Evolutionary conservation across 2,888 invertebrate species (phyloP), one percentile per base, ranked within the genome.

Genomic region (Neoaliturus tenellus): DNA sequence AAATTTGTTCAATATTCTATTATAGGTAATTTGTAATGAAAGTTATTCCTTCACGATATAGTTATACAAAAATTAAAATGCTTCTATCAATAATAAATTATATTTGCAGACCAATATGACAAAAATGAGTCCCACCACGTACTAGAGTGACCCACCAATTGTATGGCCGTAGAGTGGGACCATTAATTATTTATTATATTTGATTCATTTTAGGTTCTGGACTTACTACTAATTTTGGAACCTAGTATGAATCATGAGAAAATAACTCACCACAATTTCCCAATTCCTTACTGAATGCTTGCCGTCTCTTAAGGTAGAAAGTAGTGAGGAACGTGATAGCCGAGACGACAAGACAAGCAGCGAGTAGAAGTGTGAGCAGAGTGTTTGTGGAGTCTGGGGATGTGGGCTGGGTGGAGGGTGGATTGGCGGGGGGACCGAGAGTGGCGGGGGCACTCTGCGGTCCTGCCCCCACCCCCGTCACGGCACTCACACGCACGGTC

Each of bases 401-500:
- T 89, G 87, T 85, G 28, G 86, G 82, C 55, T 81, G 75, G 48
- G 85, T 55, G 44, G 80, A 51, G 28, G 85, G 82, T 28, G 78
- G 55, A 14, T 33, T 28, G 14, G 80, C n/a, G 31, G 35, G 33
- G 39, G 67, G 33, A 6, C 95, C 93, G 83, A 96, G 92, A 85
- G 94, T 93, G 75, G 96, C 95, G 3, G 96, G 95, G 85, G 87
- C 84, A 81, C 97, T 97, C 89, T 95, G 98, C 0, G 97, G 98
- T 8, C 99, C 99, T 81, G 95, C 93, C 0, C 99, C 99, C 2
- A 95, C 94, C 85, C 94, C 93, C 0, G 98, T 99, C 88, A 96
- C 94, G 0, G 98, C 98, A 12, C 98, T 97, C 10, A 99, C 95
- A 84, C 96, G 94, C 0, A 98, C 97, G 8, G 95, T 92, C 3